Evolutionary conservation across 2,113 vertebrate species (phyloP), one percentile per base, ranked within the genome.

Genomic region (Trematomus loennbergii): DNA sequence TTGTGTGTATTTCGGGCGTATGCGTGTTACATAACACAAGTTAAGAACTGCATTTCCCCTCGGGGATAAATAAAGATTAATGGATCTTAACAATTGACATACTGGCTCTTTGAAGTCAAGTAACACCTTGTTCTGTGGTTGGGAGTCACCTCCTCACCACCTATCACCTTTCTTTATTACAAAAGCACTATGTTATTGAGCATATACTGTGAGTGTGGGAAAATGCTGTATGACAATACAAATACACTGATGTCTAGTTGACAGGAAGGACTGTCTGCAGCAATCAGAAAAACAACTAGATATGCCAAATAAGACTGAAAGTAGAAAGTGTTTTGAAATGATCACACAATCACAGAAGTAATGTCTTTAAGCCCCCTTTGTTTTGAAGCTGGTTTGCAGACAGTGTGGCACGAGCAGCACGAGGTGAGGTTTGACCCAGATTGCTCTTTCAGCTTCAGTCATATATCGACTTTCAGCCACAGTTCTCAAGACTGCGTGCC

Each of bases 381-480:
- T 13, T 69, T 3, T 8, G 12, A 40, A 57, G 48, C 25, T 9
- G 9, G 18, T 57, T 80, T 78, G 55, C 83, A 87, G 72, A 40
- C 17, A 33, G 75, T 22, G 36, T 29, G 71, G 73, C 70, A 72
- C 49, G 13, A 72, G 68, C 54, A 69, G 18, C 74, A 22, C 12
- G 0, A 17, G 45, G n/a, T 62, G 81, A 79, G 84, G 82, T 89
- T 80, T 92, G 88, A 92, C 91, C 88, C 87, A 92, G 88, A 91
- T 92, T 62, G 33, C 3, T 16, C 18, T 77, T 63, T 86, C 75
- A 62, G 67, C 18, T 68, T 79, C 15, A 84, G 57, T 81, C 83
- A 71, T 33, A 52, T 46, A 54, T 69, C 29, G 15, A n/a, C 68
- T 81, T 58, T 87, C 64, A 84, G 29, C 87, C 82, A 72, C 84